These are phyloP conservation scores for Volucella inflata DNA, from an alignment of 2,888 invertebrate species.

Conservation along the genomic window DNA sequence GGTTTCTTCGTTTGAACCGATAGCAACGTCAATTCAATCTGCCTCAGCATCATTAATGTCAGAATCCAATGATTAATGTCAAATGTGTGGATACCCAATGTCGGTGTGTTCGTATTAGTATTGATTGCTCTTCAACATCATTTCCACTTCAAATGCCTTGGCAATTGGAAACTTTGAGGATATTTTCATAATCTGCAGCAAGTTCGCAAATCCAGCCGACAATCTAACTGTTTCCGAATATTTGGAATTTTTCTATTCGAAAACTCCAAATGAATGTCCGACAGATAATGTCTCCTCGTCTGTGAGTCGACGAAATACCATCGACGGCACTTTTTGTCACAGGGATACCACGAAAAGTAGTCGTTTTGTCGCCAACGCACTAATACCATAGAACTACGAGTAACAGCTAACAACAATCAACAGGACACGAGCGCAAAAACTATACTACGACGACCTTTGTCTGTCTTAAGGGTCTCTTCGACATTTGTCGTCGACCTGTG, in stretches of 20 bases:
- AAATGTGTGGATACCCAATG: neutral
- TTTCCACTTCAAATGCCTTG: too few species aligned
- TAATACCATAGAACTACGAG: too few species aligned
- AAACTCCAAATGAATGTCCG: neutral
- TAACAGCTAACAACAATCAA: slow-evolving; percentile 43
- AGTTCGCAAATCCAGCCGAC: slow-evolving; percentile 1
- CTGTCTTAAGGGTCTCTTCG: slow-evolving; percentile 17
- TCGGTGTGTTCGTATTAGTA: neutral
- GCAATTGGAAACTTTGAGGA: too few species aligned
- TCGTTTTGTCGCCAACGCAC: slow-evolving; percentile 52
- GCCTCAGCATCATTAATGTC: slow-evolving; percentile 17
- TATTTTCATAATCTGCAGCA: neutral
- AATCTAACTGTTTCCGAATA: slow-evolving; percentile 59
- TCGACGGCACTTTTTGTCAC: slow-evolving; percentile 38
- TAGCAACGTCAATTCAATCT: too few species aligned
- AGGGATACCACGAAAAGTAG: slow-evolving; percentile 26
- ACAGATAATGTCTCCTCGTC: slow-evolving; percentile 22
- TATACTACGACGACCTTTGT: slow-evolving; percentile 69
- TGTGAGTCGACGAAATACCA: slow-evolving; percentile 23
- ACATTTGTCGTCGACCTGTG: slow-evolving; percentile 26
- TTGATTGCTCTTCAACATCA: too few species aligned
- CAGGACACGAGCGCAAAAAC: slow-evolving; percentile 66
- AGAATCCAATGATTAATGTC: slow-evolving; percentile 16
- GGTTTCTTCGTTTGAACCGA: too few species aligned
- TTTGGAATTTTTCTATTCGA: slow-evolving; percentile 46